Conservation (phyloP, 2,797 vertebrate genomes). For the Pseudochirops cupreus region DNA sequence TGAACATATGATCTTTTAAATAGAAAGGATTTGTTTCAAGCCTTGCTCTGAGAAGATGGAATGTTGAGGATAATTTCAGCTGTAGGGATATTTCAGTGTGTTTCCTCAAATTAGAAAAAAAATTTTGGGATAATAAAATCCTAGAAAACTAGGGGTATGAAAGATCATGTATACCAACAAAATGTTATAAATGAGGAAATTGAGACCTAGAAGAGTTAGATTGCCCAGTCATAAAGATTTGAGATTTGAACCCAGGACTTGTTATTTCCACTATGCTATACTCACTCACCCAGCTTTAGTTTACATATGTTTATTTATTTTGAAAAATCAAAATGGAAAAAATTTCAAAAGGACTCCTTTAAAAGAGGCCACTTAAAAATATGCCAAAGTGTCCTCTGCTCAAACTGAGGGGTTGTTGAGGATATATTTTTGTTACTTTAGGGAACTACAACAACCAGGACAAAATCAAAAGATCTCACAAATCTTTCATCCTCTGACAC, state of each 20-base stretch:
- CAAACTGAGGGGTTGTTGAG: neutral
- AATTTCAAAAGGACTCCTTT: neutral
- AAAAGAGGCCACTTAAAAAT: neutral
- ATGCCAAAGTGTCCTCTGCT: neutral
- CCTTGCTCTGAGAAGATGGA: neutral
- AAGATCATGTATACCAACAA: neutral
- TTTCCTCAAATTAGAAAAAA: neutral
- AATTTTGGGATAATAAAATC: neutral
- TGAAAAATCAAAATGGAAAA: conserved; percentile 5
- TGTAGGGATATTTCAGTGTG: neutral
- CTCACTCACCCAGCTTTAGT: neutral
- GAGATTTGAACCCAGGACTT: neutral
- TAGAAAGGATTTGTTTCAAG: neutral
- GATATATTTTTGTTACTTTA: neutral
- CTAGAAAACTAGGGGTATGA: neutral
- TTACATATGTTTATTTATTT: neutral
- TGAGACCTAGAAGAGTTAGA: neutral
- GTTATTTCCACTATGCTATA: neutral
- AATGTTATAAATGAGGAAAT: neutral
- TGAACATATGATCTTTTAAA: neutral
- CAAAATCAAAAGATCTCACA: neutral
- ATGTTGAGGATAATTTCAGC: neutral
- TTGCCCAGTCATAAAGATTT: neutral
- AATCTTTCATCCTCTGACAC: neutral
- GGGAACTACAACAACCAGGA: neutral